A percentile compares a stretch with the other conserved stretches of the same genome.
phyloP scores from a whole-genome alignment of 1,140 invertebrate genomes.

The Marisa cornuarietis region DNA sequence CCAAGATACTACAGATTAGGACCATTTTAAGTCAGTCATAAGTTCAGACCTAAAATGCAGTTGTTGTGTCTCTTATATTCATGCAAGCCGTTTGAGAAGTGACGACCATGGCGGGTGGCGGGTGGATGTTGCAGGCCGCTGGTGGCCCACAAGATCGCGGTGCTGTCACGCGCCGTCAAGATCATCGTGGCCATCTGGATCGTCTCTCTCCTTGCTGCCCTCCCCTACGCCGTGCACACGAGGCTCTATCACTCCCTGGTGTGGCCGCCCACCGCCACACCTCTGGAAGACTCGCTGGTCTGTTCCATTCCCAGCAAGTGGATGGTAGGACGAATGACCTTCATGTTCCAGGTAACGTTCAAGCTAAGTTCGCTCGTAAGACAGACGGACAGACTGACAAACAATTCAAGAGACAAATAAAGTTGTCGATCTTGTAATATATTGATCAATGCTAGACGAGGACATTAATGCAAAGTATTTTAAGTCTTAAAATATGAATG shows the following conservation, averaged over 20 bases:
- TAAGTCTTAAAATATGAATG: too few relatives aligned
- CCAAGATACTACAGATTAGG: too few relatives aligned
- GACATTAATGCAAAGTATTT: too few relatives aligned
- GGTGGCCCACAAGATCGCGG: slow-evolving; percentile 75
- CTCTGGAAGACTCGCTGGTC: slow-evolving; percentile 54
- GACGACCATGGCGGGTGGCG: neutral
- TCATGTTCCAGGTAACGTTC: slow-evolving; percentile 42
- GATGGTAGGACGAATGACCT: slow-evolving; percentile 45
- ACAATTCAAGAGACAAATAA: too few relatives aligned
- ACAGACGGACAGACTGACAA: too few relatives aligned
- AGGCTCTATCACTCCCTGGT: slow-evolving; percentile 48
- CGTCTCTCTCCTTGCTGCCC: slow-evolving; percentile 78
- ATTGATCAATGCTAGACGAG: too few relatives aligned
- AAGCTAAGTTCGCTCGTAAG: too few relatives aligned
- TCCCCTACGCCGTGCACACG: slow-evolving; percentile 72
- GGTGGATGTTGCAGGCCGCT: slow-evolving; percentile 1
- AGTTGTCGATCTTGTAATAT: too few relatives aligned
- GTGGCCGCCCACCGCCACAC: slow-evolving; percentile 34
- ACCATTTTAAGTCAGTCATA: too few relatives aligned
- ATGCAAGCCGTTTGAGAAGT: neutral
- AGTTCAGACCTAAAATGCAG: neutral
- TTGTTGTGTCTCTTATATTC: neutral
- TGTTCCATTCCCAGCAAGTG: slow-evolving; percentile 58
- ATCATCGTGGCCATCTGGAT: slow-evolving; percentile 85
- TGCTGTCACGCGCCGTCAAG: slow-evolving; percentile 78